Conservation (phyloP, 2,113 vertebrate genomes). For the Tinamus guttatus region DNA sequence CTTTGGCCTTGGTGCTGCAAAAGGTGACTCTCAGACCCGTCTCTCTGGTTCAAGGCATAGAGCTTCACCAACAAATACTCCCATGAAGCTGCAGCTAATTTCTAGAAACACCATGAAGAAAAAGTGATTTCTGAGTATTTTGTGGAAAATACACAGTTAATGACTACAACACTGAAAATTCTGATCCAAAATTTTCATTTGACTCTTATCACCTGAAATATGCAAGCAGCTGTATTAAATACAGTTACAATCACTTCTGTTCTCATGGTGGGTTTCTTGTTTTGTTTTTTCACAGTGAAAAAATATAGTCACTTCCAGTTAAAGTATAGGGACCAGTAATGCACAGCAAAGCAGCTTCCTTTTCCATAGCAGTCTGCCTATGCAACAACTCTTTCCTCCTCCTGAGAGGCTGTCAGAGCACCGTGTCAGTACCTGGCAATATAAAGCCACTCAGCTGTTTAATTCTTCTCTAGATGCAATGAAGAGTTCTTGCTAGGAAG, state of each 20-base stretch:
- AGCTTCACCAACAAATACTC: background rate
- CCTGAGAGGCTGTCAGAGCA: conserved; percentile 39
- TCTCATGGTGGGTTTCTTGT: background rate
- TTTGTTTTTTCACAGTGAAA: conserved; percentile 38
- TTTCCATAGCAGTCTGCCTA: background rate
- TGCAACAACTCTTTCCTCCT: conserved; percentile 2
- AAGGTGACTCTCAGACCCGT: background rate
- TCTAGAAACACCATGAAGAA: background rate
- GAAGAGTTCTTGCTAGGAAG: conserved; percentile 67
- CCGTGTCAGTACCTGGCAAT: conserved; percentile 69
- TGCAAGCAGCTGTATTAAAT: conserved; percentile 46
- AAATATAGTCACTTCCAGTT: conserved; percentile 2
- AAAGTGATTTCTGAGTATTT: background rate
- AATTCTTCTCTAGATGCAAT: conserved; percentile 66
- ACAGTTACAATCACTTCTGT: conserved; percentile 34
- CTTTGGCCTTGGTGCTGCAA: background rate
- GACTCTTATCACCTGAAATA: conserved; percentile 33
- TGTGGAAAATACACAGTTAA: conserved; percentile 28
- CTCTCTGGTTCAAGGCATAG: background rate
- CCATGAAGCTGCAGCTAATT: background rate
- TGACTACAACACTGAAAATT: background rate
- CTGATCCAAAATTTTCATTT: background rate
- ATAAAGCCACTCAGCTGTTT: conserved; percentile 64
- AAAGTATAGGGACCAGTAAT: conserved; percentile 48
- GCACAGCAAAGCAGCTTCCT: conserved; percentile 42